phyloP scores from a whole-genome alignment of 2,888 invertebrate genomes.

The Coecobrya sp. region DNA sequence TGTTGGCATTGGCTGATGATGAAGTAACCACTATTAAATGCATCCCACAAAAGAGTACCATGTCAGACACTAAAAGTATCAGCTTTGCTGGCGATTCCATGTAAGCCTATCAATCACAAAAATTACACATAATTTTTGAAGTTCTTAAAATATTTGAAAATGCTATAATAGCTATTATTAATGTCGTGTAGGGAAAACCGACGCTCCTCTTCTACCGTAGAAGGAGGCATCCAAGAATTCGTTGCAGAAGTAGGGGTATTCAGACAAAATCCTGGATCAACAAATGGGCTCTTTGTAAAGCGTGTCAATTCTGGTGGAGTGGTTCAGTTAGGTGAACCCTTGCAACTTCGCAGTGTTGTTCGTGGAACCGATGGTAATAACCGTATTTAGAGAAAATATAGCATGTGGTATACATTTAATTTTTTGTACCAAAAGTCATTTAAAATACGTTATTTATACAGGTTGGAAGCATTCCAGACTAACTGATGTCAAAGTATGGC shows the following conservation, averaged over 20 bases:
- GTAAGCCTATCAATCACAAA: conserved; percentile 59
- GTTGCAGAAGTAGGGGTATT: conserved; percentile 86
- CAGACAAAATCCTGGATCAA: conserved; percentile 84
- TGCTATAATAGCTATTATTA: not conserved
- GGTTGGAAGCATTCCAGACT: conserved; percentile 85
- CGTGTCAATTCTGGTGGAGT: conserved; percentile 86
- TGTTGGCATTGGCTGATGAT: conserved; percentile 85
- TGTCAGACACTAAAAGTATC: conserved; percentile 84
- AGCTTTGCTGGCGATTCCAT: conserved; percentile 85
- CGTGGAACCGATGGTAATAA: conserved; percentile 85
- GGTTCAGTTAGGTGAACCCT: conserved; percentile 85
- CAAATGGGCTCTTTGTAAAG: conserved; percentile 84
- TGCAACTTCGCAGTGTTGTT: conserved; percentile 86
- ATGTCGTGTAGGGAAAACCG: conserved; percentile 79
- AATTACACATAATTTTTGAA: not conserved
- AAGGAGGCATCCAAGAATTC: conserved; percentile 85
- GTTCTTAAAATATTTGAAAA: not conserved
- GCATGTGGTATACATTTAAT: too few relatives aligned
- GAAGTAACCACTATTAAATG: conserved; percentile 86
- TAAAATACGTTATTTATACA: conserved; percentile 20
- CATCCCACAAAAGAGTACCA: conserved; percentile 84
- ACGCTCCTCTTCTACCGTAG: conserved; percentile 85
- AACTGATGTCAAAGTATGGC: conserved; percentile 86
- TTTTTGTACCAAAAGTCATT: too few relatives aligned
- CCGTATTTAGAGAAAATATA: too few relatives aligned